These are phyloP conservation scores for Polypterus senegalus DNA, from an alignment of 2,113 vertebrate genomes.

Conservation along the genomic window DNA sequence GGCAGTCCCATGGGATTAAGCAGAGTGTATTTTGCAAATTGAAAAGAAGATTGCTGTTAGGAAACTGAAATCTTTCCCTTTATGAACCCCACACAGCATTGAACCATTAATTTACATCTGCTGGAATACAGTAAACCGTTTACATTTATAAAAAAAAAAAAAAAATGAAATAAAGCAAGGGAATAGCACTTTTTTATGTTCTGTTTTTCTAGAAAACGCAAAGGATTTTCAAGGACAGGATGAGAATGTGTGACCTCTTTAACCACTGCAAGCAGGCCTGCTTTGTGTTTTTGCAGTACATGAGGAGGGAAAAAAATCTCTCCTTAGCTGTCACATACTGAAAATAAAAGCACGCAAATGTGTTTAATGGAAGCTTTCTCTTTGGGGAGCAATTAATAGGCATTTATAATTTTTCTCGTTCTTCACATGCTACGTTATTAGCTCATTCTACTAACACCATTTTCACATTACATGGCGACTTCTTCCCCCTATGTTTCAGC, in stretches of 20 bases:
- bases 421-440: too few relatives aligned
- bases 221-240: constrained; percentile 9
- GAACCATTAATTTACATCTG: constrained; percentile 68
- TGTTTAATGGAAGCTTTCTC: not conserved
- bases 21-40: constrained; percentile 70
- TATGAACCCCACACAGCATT: constrained; percentile 47
- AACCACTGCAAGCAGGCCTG: not conserved
- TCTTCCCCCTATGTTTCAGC: too few relatives aligned
- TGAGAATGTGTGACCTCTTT: not conserved
- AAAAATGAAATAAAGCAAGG: constrained; percentile 6
- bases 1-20: constrained; percentile 62
- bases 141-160: constrained; percentile 6
- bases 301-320: too few relatives aligned
- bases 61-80: constrained; percentile 47
- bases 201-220: not conserved
- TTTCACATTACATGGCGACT: too few relatives aligned
- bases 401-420: not conserved
- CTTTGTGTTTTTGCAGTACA: not conserved
- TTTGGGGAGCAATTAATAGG: constrained; percentile 3
- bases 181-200: constrained; percentile 3
- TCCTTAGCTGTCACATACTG: too few relatives aligned
- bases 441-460: too few relatives aligned
- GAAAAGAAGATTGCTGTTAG: constrained; percentile 75
- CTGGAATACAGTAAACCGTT: constrained; percentile 25
- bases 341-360: too few relatives aligned